A percentile compares a stretch with the other conserved stretches of the same genome.
Conservation (phyloP, 2,113 vertebrate species). For the Neogobius melanostomus region DNA sequence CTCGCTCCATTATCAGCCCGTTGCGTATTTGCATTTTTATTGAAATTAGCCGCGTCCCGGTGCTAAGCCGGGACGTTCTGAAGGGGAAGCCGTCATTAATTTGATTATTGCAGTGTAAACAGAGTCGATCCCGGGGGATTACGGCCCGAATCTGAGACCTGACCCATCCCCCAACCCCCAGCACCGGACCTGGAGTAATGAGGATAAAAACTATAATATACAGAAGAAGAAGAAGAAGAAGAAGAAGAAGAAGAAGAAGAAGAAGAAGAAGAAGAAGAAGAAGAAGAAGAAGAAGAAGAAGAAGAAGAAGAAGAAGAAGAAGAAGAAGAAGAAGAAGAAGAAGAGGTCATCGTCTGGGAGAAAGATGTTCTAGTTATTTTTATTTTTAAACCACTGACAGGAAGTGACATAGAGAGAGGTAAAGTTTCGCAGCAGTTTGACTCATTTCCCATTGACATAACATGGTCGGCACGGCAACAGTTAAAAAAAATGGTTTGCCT, state of each 20-base stretch:
- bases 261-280: neutral
- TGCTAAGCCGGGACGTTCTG: constrained; percentile 26
- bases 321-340: neutral
- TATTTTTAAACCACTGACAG: too few species aligned
- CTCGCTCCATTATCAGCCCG: constrained; percentile 20
- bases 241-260: neutral
- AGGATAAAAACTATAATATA: neutral
- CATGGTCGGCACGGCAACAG: too few species aligned
- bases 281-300: neutral
- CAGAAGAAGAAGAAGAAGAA: neutral
- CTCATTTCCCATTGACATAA: too few species aligned
- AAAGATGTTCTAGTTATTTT: too few species aligned
- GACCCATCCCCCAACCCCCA: constrained; percentile 50
- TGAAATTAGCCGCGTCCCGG: constrained; percentile 19
- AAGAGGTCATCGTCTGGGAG: too few species aligned
- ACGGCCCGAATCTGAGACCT: constrained; percentile 76
- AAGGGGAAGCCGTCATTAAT: constrained; percentile 57
- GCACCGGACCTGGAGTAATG: neutral
- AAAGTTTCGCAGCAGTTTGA: too few species aligned
- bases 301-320: neutral
- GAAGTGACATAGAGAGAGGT: too few species aligned
- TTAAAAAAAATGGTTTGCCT: too few species aligned
- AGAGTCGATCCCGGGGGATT: constrained; percentile 89
- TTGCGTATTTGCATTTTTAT: constrained; percentile 47
- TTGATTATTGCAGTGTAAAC: constrained; percentile 86